Base-by-base conservation (phyloP, 2,113 vertebrate species). In the Microtus pennsylvanicus region DNA sequence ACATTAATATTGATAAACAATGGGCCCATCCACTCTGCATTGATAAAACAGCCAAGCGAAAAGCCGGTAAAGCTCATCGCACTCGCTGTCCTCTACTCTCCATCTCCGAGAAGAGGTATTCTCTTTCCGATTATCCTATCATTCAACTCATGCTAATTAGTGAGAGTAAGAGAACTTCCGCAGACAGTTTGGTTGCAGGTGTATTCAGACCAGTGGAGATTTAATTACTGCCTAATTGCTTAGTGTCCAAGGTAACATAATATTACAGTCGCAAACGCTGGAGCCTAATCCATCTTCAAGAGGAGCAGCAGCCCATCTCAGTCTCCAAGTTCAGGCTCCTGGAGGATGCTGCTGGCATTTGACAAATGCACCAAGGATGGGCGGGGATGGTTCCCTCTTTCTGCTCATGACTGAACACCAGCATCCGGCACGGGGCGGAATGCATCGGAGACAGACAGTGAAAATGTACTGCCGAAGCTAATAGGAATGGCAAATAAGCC, bases 141-240 rank as follows among this genome's bases (percentile, higher is more conserved):
- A 97, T 95, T 97, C 97, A 97, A 82, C 85, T 92, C 96, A 94
- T 95, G 94, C 93, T 97, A 96, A 98, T 97, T 97, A 98, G 93
- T 67, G 74, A 94, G 77, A 58, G 87, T 89, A 87, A 91, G 76
- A 97, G 94, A 97, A 98, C 93, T 96, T 93, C 70, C 72, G 86
- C 95, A 96, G 90, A 7, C 78, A 93, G 76, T 95, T 96, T 96
- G 77, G 70, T 95, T 97, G 97, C 91, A 26, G 97, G 95, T 95
- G 72, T 97, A 82, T 96, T 96, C 82, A 96, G 89, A 96, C 92
- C 96, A 94, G 96, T 95, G 91, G 89, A 98, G 96, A 86, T 98
- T 94, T 97, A 97, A 97, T 97, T 95, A 95, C 97, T 95, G 95
- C 95, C 98, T 97, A 98, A 97, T 94, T 98, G 93, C 96, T 96